These are phyloP conservation scores for Euplexia lucipara DNA, from an alignment of 2,888 invertebrate species.

Conservation along the genomic window DNA sequence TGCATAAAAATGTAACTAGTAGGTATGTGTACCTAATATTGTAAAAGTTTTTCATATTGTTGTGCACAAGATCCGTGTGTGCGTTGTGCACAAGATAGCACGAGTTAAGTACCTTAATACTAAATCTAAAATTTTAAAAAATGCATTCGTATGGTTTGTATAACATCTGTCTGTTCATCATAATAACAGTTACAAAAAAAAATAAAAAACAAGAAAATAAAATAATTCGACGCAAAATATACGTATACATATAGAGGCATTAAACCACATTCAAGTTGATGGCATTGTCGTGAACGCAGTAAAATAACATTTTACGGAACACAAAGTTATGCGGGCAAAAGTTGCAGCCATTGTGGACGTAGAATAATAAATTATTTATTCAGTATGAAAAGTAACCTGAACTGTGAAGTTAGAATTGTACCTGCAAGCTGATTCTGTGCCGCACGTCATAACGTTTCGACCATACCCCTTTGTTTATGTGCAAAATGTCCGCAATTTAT, in stretches of 20 bases:
- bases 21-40: too few species aligned
- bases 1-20: too few species aligned
- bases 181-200: too few species aligned
- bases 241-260: conserved; percentile 25
- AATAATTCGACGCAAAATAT: conserved; percentile 18
- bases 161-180: too few species aligned
- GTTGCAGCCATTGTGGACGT: conserved; percentile 59
- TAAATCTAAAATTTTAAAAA: too few species aligned
- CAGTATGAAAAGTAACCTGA: conserved; percentile 60
- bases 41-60: too few species aligned
- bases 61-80: too few species aligned
- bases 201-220: conserved; percentile 12
- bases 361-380: conserved; percentile 68
- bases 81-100: too few species aligned
- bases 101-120: too few species aligned
- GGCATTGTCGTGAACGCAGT: conserved; percentile 35
- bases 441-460: conserved; percentile 20
- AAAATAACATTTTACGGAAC: conserved; percentile 61
- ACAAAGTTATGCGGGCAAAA: conserved; percentile 54
- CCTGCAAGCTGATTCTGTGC: conserved; percentile 32
- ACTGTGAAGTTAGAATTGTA: conserved; percentile 42
- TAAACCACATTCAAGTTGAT: conserved; percentile 42
- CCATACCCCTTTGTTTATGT: conserved; percentile 17
- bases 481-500: conserved; percentile 42
- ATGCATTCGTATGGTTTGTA: too few species aligned